Evolutionary conservation across 2,888 invertebrate species (phyloP), one percentile per base, ranked within the genome.

Genomic region (Protodeltote pygarga): DNA sequence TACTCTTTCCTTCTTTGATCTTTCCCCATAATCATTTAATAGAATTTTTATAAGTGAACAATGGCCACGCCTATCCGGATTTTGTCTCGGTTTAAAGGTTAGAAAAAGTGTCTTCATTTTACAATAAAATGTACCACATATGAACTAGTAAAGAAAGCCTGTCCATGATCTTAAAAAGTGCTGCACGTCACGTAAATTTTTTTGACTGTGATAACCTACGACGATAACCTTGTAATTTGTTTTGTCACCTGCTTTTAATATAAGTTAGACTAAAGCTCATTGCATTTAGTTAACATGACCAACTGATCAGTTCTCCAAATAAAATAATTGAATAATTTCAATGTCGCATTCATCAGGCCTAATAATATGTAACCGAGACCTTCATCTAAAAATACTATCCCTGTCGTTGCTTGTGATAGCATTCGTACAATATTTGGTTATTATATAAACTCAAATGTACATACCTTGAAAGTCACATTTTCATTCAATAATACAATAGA

Each of bases 11-110:
- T 10, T 47, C 68, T 65, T 68, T 54, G 44, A 31, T 14, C 8
- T 14, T 27, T 27, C 8, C 35, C 33, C 8, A 14, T 21, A 37
- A 25, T 15, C 5, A 24, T 9, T n/a, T n/a, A n/a, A 59, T 54
- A 55, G 52, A 65, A 64, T 54, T 69, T 71, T 60, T 58, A 49
- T 54, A 65, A 35, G 65, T 57, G 65, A 68, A 85, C 73, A 79
- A 94, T 94, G 94, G 93, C 94, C 79, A 92, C 93, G 71, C 89
- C 93, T 65, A 89, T 92, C 65, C 88, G 94, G 80, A 89, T 93
- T 86, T 88, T 94, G 73, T 88, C 92, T 65, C 92, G 92, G 75
- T 85, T 93, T 63, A 93, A 92, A 89, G 94, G 94, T 94, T 89
- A 90, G 64, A 37, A 33, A 32, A 11, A 41, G 9, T 38, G 1